A percentile compares a stretch with the other conserved stretches of the same genome.
These are phyloP conservation scores for Zeuzera pyrina DNA, from an alignment of 2,888 invertebrate genomes.

Conservation along the genomic window DNA sequence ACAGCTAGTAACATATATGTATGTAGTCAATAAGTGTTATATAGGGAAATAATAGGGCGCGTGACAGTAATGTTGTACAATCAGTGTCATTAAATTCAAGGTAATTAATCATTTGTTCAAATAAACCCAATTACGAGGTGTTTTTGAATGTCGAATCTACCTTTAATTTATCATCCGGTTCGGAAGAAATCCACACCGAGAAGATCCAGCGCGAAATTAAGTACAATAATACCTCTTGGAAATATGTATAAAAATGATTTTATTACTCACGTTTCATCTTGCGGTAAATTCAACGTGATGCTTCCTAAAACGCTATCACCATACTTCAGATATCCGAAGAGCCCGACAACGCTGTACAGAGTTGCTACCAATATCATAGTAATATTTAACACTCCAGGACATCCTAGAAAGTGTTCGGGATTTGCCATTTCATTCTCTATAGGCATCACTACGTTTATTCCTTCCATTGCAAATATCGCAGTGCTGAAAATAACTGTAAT, in stretches of 20 bases:
- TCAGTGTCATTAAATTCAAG: no score
- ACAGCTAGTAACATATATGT: no score
- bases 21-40: no score
- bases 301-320: constrained; percentile 80
- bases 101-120: no score
- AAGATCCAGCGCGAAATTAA: background rate
- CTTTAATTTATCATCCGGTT: no score
- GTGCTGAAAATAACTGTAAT: constrained; percentile 81
- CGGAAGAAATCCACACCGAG: no score
- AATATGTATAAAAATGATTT: background rate
- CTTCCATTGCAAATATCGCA: constrained; percentile 97
- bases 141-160: no score
- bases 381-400: constrained; percentile 87
- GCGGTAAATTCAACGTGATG: constrained; percentile 87
- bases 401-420: constrained; percentile 84
- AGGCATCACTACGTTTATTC: constrained; percentile 94
- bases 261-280: constrained; percentile 74
- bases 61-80: no score
- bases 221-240: no score
- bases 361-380: constrained; percentile 87
- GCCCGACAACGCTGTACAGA: constrained; percentile 86
- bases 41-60: no score
- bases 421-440: constrained; percentile 93
- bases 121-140: no score
- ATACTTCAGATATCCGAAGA: constrained; percentile 90